Base-by-base conservation (phyloP, 2,113 vertebrate genomes). In the Ornithorhynchus anatinus region DNA sequence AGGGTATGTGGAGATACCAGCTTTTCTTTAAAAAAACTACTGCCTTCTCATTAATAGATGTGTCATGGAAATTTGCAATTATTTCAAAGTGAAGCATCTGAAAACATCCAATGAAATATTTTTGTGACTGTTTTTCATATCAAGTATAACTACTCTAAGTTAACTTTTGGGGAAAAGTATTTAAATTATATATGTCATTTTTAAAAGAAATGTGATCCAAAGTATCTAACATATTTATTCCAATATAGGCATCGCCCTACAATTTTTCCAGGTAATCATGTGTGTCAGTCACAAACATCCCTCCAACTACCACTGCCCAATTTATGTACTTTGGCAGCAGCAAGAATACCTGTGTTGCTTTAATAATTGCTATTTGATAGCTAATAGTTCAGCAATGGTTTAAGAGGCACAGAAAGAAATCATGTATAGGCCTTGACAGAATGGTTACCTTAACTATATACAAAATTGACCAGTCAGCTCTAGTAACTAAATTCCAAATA, bases 291-390 rank as follows among this genome's bases (percentile, higher is more conserved):
- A 57, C 11, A 20, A 47, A 29, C 8, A 40, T 14, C 13, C 36
- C 0, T 36, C 37, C 45, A 27, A 65, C 31, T 23, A 32, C 75
- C 72, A 69, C 68, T 63, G 86, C 82, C 75, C 67, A 82, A 77
- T 88, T 25, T 48, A 72, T 58, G 84, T 86, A 77, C 76, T 82
- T 73, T 60, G 82, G 72, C 31, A 61, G 64, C 16, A 61, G 78
- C 51, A 53, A 79, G 78, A 73, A 77, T 77, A 67, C 79, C 70
- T 9, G 23, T 43, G 58, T 68, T 69, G 63, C 63, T 78, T 63
- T 38, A n/a, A 43, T 69, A 82, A 63, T 78, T 78, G 56, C 73
- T 91, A 72, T 88, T 89, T 77, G 84, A 80, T 82, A 69, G 52
- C 60, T 57, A 73, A 52, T 63, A 76, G 59, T 71, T 77, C 73